These are phyloP conservation scores for Acanthornis magna DNA, from an alignment of 2,797 vertebrate species.

Conservation along the genomic window DNA sequence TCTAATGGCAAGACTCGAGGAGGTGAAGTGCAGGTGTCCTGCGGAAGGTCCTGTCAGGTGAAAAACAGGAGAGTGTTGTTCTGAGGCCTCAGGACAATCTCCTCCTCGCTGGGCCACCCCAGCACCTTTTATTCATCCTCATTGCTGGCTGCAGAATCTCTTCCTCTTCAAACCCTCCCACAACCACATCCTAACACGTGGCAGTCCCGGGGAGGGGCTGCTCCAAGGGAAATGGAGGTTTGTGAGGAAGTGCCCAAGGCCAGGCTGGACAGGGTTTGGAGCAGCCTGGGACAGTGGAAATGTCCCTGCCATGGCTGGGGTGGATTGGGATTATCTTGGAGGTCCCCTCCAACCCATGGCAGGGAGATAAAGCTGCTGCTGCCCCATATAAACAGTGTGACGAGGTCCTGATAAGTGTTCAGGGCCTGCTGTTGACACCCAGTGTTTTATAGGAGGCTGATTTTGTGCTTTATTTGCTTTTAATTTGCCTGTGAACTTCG, in stretches of 20 bases:
- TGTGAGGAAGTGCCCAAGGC: neutral
- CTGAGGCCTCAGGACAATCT: neutral
- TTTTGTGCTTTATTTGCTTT: neutral
- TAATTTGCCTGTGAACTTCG: neutral
- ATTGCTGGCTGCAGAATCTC: neutral
- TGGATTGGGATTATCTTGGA: accelerated
- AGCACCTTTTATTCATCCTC: neutral
- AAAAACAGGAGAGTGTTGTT: neutral
- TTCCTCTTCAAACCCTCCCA: neutral
- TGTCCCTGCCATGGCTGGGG: neutral
- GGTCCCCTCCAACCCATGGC: neutral
- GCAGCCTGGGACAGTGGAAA: accelerated
- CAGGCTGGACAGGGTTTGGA: neutral
- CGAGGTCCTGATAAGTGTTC: accelerated
- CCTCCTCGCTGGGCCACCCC: accelerated
- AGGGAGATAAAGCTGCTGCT: neutral
- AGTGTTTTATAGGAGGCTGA: neutral
- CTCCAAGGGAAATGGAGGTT: too few species aligned
- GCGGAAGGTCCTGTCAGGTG: neutral
- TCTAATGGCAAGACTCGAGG: too few species aligned
- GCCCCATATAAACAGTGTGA: accelerated
- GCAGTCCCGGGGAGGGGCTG: accelerated
- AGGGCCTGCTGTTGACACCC: neutral
- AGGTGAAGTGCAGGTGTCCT: neutral
- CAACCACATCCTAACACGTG: accelerated